Conservation (phyloP, 2,113 vertebrate species). For the Tenrec ecaudatus region DNA sequence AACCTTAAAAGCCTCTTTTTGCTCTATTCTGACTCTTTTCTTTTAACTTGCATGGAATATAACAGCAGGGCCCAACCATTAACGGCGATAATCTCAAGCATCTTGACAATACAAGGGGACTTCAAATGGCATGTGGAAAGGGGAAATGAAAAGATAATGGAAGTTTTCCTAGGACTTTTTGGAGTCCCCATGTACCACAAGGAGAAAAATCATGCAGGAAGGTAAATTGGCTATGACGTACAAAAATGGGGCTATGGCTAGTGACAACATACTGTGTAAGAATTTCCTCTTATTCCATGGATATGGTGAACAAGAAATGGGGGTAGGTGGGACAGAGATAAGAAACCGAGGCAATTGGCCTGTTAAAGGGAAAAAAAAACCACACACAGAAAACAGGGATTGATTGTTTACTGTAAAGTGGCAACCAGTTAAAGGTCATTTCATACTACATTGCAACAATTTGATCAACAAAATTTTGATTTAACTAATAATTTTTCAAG, state of each 20-base stretch:
- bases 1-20: constrained; percentile 46
- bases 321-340: not conserved
- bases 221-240: not conserved
- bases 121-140: no score
- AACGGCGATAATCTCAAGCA: constrained; percentile 55
- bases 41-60: constrained; percentile 40
- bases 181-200: not conserved
- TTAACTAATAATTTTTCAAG: constrained; percentile 54
- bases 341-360: constrained; percentile 23
- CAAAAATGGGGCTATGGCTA: constrained; percentile 21
- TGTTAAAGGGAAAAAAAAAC: constrained; percentile 54
- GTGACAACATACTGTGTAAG: not conserved
- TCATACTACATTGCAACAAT: constrained; percentile 23
- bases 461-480: constrained; percentile 52
- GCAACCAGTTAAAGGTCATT: constrained; percentile 51
- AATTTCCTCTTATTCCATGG: constrained; percentile 51
- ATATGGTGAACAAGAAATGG: not conserved
- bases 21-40: constrained; percentile 39
- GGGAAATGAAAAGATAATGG: no score
- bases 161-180: no score
- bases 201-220: not conserved
- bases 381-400: constrained; percentile 55
- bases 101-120: not conserved
- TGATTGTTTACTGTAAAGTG: constrained; percentile 39
- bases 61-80: not conserved